Evolutionary conservation across 2,113 vertebrate species (phyloP).

Genomic region (Xiphophorus hellerii): DNA sequence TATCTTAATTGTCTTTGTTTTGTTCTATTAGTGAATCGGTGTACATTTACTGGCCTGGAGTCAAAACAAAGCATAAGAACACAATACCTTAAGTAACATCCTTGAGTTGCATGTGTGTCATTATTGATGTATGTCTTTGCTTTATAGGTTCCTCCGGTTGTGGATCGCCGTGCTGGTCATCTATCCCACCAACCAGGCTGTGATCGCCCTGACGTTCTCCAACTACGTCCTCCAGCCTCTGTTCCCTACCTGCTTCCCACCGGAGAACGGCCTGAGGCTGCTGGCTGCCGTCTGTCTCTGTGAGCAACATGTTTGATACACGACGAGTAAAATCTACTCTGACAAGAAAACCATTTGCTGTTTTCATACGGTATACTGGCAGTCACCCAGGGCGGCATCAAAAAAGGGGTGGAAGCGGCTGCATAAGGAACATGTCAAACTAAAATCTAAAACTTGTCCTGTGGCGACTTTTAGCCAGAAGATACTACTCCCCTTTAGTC

Average conservation of each 20-base stretch:
- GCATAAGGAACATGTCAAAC: background rate
- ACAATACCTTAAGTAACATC: background rate
- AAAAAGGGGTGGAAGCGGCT: background rate
- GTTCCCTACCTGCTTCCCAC: constrained; percentile 89
- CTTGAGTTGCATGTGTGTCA: background rate
- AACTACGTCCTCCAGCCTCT: constrained; percentile 93
- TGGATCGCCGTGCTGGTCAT: constrained; percentile 95
- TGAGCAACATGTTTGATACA: constrained; percentile 75
- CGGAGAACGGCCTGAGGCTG: constrained; percentile 86
- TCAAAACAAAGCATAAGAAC: background rate
- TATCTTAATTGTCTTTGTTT: background rate
- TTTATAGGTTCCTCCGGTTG: constrained; percentile 85
- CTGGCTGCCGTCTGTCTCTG: constrained; percentile 89
- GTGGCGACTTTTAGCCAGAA: background rate
- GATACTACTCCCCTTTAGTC: background rate
- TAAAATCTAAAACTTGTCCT: background rate
- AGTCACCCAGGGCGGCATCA: background rate
- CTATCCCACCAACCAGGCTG: constrained; percentile 94
- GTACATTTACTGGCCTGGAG: too few relatives aligned
- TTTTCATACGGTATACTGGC: background rate
- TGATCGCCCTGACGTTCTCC: constrained; percentile 93
- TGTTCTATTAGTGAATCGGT: background rate
- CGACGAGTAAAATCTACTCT: background rate
- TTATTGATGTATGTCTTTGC: background rate
- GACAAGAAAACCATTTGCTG: too few relatives aligned